Evolutionary conservation across 2,888 invertebrate species (phyloP).

Genomic region (Tenodera sinensis): DNA sequence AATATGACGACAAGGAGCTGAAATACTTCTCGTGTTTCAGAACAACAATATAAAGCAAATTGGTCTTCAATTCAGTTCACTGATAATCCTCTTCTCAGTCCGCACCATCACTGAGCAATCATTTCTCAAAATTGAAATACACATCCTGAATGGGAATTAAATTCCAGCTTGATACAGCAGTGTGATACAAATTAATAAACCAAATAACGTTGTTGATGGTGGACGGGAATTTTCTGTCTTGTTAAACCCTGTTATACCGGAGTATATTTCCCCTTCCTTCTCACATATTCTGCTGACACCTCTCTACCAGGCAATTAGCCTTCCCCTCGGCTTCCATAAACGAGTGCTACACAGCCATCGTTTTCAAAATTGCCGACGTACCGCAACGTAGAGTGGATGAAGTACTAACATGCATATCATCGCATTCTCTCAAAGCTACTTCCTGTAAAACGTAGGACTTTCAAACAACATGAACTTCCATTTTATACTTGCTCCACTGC

Average conservation of each 20-base stretch:
- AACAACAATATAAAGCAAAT: no score
- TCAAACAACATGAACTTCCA: not conserved
- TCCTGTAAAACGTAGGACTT: not conserved
- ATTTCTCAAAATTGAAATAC: not conserved
- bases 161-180: not conserved
- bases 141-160: not conserved
- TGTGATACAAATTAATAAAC: not conserved
- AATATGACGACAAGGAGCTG: no score
- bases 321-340: not conserved
- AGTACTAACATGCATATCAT: not conserved
- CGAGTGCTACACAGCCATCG: not conserved
- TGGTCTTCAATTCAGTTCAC: not conserved
- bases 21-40: no score
- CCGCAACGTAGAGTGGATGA: not conserved
- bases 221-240: not conserved
- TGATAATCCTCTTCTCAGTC: not conserved
- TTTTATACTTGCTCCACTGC: not conserved
- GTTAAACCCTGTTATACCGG: not conserved
- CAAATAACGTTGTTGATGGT: not conserved
- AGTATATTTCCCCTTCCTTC: not conserved
- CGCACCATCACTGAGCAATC: not conserved
- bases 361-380: not conserved
- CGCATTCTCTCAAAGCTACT: not conserved
- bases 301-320: not conserved
- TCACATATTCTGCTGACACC: not conserved